Percentiles rank a stretch among this genome's conserved stretches.
phyloP scores from a whole-genome alignment of 2,113 vertebrate genomes.

The Corythornis vintsioides region DNA sequence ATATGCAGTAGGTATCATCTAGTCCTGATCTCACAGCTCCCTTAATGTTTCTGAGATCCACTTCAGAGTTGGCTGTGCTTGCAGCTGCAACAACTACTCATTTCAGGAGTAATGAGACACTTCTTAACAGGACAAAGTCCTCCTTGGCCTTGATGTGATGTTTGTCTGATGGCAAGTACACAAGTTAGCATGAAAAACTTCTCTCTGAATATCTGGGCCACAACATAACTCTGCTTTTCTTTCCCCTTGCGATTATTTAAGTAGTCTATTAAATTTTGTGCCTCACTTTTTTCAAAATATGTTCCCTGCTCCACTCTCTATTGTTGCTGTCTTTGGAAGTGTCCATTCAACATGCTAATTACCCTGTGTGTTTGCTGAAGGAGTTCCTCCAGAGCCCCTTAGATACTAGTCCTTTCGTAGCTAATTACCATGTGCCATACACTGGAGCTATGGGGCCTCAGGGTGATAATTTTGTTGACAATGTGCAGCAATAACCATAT shows the following conservation, averaged over 20 bases:
- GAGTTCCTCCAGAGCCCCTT: slow-evolving; percentile 9
- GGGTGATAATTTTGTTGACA: slow-evolving; percentile 70
- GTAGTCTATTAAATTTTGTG: neutral
- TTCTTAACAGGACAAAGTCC: neutral
- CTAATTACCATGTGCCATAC: slow-evolving; percentile 53
- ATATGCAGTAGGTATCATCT: neutral
- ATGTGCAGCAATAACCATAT: slow-evolving; percentile 58
- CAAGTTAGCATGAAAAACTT: neutral
- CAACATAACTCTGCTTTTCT: neutral
- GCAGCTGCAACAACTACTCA: neutral
- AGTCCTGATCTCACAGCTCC: neutral
- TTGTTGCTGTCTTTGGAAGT: neutral
- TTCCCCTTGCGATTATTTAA: neutral
- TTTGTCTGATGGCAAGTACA: neutral
- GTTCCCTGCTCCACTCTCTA: neutral
- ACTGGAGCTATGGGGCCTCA: slow-evolving; percentile 34
- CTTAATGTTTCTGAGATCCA: neutral
- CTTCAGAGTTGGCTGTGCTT: neutral
- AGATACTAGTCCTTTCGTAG: slow-evolving; percentile 20
- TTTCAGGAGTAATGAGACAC: neutral
- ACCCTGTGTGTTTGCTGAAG: neutral
- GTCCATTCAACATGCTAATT: slow-evolving; percentile 12
- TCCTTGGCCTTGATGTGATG: neutral
- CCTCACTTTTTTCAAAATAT: neutral
- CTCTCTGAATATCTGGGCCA: neutral